These are phyloP conservation scores for Dicerorhinus sumatrensis DNA, from an alignment of 2,113 vertebrate species.

Conservation along the genomic window DNA sequence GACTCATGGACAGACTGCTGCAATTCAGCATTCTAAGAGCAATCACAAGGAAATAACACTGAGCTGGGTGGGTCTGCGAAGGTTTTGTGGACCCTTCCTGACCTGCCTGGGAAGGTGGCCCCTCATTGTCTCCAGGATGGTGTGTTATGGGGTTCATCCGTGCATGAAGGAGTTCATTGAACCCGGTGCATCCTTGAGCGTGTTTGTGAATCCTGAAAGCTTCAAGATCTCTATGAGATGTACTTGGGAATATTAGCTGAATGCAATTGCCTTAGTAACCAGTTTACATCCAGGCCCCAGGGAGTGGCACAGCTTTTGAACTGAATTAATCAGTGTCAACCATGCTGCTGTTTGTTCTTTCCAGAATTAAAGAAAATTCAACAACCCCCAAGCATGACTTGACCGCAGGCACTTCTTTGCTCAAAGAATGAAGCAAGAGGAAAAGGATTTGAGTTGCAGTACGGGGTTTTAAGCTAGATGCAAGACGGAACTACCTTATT, in stretches of 20 bases:
- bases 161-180: neutral
- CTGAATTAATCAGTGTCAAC: neutral
- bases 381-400: neutral
- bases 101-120: neutral
- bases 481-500: neutral
- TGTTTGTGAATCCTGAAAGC: neutral
- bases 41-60: neutral
- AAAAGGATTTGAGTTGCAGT: too few species aligned
- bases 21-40: neutral
- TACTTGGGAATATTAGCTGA: neutral
- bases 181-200: neutral
- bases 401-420: too few species aligned
- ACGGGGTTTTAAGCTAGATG: neutral
- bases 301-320: neutral
- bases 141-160: neutral
- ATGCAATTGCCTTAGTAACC: neutral
- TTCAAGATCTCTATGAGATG: neutral
- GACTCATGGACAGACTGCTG: fast-evolving
- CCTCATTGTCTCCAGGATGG: fast-evolving
- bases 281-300: neutral
- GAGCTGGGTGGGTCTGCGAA: neutral
- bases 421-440: neutral
- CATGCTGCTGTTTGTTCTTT: neutral
- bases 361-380: neutral
- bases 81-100: neutral